Base-by-base conservation (phyloP, 2,888 invertebrate species). In the Ichneumon xanthorius region DNA sequence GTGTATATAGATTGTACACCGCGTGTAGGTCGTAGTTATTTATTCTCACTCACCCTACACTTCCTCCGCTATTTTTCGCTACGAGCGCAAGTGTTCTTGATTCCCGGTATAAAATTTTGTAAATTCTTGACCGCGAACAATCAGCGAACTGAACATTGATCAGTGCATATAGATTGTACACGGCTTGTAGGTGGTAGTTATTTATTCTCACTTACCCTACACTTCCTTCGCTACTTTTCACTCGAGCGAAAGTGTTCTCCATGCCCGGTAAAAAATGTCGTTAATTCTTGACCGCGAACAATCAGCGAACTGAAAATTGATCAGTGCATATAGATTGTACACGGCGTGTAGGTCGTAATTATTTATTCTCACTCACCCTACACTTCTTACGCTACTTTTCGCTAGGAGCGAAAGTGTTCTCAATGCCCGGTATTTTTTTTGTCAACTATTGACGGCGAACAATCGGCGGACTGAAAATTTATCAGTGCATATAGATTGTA, bases 281-380 rank as follows among this genome's bases (percentile, higher is more conserved):
- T 55, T 55, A 63, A 45, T 73, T 55, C 30, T 55, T 26, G 80
- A 65, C n/a, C 65, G 55, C 55, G 11, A 22, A 22, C 55, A 58
- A 58, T 19, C 37, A 1, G 37, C n/a, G n/a, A n/a, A n/a, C 53
- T 2, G 19, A 55, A 55, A 9, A 45, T 45, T 45, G 7, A 37
- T 7, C 37, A 4, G 37, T 1, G 1, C 7, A 37, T 7, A 9
- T 37, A 22, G 55, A 22, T 22, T 26, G 11, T 22, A 4, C 11
- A 11, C 11, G 22, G 26, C 11, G 22, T 58, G 55, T 30, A 33
- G 19, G 22, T 9, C 22, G 45, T 37, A 50, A n/a, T 61, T 75
- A n/a, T 45, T 19, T 11, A 1, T 48, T 33, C 61, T 19, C 48
- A 58, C 55, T 14, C 14, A 58, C 50, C 22, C 79, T 26, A 22